These are phyloP conservation scores for Tenualosa ilisha DNA, from an alignment of 2,797 vertebrate species.

Conservation along the genomic window DNA sequence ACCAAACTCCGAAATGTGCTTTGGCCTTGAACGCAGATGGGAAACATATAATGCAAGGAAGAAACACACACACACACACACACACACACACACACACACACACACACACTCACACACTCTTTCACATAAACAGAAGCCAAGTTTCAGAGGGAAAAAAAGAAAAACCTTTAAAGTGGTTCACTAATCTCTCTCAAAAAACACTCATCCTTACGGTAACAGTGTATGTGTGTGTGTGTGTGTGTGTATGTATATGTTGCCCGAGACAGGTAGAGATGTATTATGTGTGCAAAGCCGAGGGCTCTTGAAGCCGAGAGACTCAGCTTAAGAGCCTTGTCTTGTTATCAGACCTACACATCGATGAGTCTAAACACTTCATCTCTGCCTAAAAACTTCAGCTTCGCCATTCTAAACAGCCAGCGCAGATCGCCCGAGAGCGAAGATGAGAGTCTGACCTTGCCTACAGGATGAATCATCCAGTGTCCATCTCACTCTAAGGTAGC, in stretches of 20 bases:
- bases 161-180: not conserved
- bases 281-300: not conserved
- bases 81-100: slow-evolving; percentile 3
- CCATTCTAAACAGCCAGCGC: not conserved
- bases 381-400: not conserved
- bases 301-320: not conserved
- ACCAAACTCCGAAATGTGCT: not conserved
- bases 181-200: not conserved
- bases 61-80: slow-evolving; percentile 14
- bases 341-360: not conserved
- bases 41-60: not conserved
- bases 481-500: not conserved
- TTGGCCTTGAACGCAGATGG: slow-evolving; percentile 39
- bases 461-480: not conserved
- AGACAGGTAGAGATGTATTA: not conserved
- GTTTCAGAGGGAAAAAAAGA: not conserved
- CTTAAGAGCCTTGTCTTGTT: not conserved
- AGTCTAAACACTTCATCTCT: not conserved
- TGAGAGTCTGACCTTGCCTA: not conserved
- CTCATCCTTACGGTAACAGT: not conserved
- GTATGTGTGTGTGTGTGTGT: not conserved
- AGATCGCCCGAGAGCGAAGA: not conserved
- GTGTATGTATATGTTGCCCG: not conserved
- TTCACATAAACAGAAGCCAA: not conserved
- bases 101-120: not conserved